These are phyloP conservation scores for Scrobipalpa atriplicella DNA, from an alignment of 2,888 invertebrate species.

Conservation along the genomic window DNA sequence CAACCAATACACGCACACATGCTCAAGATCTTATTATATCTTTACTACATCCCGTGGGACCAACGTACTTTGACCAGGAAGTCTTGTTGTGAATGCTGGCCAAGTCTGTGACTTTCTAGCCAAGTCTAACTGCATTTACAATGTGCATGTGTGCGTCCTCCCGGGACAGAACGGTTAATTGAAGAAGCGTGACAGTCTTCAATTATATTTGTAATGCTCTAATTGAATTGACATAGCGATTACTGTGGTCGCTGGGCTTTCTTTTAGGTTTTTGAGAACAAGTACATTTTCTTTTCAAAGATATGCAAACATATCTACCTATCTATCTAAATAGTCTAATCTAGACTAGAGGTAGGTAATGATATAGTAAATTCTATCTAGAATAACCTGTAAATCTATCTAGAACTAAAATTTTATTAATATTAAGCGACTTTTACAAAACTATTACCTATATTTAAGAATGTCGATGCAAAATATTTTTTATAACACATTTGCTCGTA, in stretches of 20 bases:
- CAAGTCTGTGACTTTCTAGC: slow-evolving; percentile 59
- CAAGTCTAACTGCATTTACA: slow-evolving; percentile 38
- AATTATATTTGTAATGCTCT: slow-evolving; percentile 34
- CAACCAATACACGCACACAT: slow-evolving; percentile 38
- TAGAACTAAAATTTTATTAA: too few relatives aligned
- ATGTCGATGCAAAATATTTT: too few relatives aligned
- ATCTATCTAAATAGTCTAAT: too few relatives aligned
- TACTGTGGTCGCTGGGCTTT: slow-evolving; percentile 1
- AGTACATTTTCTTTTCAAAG: neutral
- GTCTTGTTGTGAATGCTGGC: slow-evolving; percentile 68
- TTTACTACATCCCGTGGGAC: slow-evolving; percentile 78
- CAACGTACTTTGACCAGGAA: slow-evolving; percentile 69
- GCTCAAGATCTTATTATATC: slow-evolving; percentile 76
- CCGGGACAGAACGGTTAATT: slow-evolving; percentile 56
- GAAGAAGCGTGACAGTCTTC: slow-evolving; percentile 43
- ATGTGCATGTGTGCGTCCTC: slow-evolving; percentile 47
- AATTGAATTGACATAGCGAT: slow-evolving; percentile 23
- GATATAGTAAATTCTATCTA: too few relatives aligned
- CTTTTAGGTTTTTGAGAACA: neutral
- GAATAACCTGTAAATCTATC: too few relatives aligned
- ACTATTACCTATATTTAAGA: too few relatives aligned
- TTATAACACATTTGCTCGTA: too few relatives aligned
- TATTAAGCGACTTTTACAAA: too few relatives aligned
- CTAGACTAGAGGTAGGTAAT: too few relatives aligned
- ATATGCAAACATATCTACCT: neutral